A percentile compares a stretch with the other conserved stretches of the same genome.
Conservation (phyloP, 2,113 vertebrate species). For the Nycticorax nycticorax region DNA sequence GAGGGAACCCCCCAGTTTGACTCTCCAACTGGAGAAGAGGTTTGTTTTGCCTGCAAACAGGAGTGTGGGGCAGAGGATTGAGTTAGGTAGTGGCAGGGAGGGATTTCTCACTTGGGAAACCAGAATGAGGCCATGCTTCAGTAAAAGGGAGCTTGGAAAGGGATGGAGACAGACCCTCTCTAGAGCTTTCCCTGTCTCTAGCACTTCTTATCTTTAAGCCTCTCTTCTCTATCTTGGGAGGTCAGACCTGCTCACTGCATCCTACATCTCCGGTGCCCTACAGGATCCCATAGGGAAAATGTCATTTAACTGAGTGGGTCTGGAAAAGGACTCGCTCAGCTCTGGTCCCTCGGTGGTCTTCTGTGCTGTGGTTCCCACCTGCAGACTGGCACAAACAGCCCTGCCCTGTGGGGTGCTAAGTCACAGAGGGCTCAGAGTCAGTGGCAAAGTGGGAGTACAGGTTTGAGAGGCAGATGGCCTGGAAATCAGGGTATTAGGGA, state of each 20-base stretch:
- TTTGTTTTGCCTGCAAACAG: neutral
- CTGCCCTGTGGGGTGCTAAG: neutral
- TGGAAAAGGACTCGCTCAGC: neutral
- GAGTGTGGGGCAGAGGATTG: neutral
- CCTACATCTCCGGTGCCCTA: neutral
- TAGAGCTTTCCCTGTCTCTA: neutral
- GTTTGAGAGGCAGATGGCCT: neutral
- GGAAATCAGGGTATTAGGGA: neutral
- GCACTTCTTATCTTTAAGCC: neutral
- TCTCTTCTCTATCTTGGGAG: neutral
- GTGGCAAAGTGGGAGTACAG: neutral
- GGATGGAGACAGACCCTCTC: neutral
- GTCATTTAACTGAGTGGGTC: neutral
- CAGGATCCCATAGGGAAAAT: neutral
- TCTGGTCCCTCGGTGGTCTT: neutral
- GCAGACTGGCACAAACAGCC: neutral
- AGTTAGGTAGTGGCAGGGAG: neutral
- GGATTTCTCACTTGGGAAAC: neutral
- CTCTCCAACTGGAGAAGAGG: neutral
- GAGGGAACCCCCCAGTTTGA: neutral
- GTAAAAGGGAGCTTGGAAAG: neutral
- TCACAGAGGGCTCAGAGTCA: rapidly evolving
- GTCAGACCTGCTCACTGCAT: neutral
- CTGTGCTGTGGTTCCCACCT: neutral
- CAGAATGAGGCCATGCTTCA: neutral